phyloP scores from a whole-genome alignment of 2,113 vertebrate species.

The Microcebus lehilahytsara region DNA sequence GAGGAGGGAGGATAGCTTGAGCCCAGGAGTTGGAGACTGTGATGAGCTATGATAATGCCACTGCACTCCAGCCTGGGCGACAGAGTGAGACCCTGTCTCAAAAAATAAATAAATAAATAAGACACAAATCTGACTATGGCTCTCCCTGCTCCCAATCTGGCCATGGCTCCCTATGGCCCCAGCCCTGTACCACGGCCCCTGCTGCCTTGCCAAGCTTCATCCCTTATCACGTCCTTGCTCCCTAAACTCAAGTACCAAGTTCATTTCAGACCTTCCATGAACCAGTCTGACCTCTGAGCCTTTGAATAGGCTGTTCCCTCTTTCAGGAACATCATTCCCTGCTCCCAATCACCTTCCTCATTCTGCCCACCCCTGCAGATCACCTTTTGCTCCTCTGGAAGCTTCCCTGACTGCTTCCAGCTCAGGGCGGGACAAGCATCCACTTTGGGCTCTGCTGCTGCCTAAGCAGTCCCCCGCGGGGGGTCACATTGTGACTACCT shows the following conservation, averaged over 20 bases:
- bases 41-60: too few relatives aligned
- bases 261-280: neutral
- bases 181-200: neutral
- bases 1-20: too few relatives aligned
- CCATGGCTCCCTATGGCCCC: neutral
- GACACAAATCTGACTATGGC: neutral
- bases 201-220: neutral
- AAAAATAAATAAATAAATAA: too few relatives aligned
- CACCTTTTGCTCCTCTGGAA: neutral
- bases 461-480: neutral
- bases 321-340: neutral
- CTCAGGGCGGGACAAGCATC: rapidly evolving
- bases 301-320: neutral
- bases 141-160: neutral
- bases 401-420: neutral
- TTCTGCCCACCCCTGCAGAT: neutral
- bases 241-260: neutral
- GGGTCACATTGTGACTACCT: neutral
- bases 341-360: neutral
- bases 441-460: neutral
- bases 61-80: too few relatives aligned
- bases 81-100: too few relatives aligned
- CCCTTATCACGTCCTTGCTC: neutral
- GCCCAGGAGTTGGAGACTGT: too few relatives aligned
- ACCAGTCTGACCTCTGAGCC: neutral